These are phyloP conservation scores for Ambastaia sidthimunki DNA, from an alignment of 2,797 vertebrate species.

Conservation along the genomic window DNA sequence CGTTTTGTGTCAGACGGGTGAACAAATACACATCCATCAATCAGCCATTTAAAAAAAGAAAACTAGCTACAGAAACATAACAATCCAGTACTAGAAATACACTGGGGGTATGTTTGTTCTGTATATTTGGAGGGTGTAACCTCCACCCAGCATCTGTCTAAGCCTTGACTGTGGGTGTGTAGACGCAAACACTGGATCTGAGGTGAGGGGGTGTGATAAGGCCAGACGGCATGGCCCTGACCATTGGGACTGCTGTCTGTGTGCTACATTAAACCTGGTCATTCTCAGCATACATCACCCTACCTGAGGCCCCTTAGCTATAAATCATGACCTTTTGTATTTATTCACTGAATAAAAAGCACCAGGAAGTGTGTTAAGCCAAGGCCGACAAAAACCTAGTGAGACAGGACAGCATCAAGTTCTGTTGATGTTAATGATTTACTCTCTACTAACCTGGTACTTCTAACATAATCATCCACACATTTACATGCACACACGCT, in stretches of 20 bases:
- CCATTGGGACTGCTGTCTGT: constrained; percentile 34
- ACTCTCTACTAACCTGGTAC: constrained; percentile 53
- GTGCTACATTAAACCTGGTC: constrained; percentile 42
- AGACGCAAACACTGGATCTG: background rate
- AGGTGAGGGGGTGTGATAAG: constrained; percentile 2
- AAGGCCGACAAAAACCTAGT: constrained; percentile 76
- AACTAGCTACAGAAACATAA: constrained; percentile 2
- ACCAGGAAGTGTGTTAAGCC: constrained; percentile 75
- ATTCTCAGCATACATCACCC: constrained; percentile 70
- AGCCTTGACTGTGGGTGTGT: constrained; percentile 16
- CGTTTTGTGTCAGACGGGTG: constrained; percentile 33
- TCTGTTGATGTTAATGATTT: constrained; percentile 86
- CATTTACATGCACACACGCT: background rate
- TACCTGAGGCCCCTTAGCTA: constrained; percentile 77
- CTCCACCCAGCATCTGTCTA: constrained; percentile 25
- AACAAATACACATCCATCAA: constrained; percentile 56
- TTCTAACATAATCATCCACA: background rate
- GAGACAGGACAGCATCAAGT: constrained; percentile 72
- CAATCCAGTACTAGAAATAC: constrained; percentile 40
- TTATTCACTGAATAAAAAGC: constrained; percentile 90
- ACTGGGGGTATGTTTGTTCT: background rate
- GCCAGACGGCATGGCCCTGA: constrained; percentile 18
- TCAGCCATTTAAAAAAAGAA: constrained; percentile 57
- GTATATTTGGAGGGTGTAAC: background rate
- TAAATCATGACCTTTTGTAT: constrained; percentile 87